Evolutionary conservation across 2,797 vertebrate species (phyloP).

Genomic region (Meriones psammophilus): DNA sequence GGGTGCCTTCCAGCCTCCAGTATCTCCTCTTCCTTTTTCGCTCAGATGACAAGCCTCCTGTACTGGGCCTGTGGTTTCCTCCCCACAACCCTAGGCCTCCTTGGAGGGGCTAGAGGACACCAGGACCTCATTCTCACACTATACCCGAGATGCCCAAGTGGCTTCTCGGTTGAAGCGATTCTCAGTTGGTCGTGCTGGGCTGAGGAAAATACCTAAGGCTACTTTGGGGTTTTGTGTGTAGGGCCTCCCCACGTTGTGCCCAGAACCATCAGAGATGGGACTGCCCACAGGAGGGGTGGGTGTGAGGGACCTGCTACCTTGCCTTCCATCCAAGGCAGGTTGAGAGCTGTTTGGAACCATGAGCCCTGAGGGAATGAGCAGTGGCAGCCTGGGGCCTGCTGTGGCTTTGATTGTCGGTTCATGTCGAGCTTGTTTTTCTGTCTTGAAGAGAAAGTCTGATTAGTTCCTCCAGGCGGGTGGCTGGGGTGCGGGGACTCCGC

Average conservation of each 20-base stretch:
- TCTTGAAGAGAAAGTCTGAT: slow-evolving; percentile 18
- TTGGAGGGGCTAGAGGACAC: not conserved
- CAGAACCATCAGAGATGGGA: not conserved
- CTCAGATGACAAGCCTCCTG: not conserved
- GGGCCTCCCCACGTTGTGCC: not conserved
- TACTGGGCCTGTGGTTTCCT: not conserved
- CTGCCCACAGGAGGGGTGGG: not conserved
- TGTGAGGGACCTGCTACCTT: not conserved
- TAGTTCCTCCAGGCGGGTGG: not conserved
- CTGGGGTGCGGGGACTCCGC: not conserved
- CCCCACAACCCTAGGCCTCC: not conserved
- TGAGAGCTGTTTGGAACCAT: accelerated
- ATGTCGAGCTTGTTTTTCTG: not conserved
- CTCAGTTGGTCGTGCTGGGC: not conserved
- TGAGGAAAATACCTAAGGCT: slow-evolving; percentile 51
- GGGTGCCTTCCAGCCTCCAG: not conserved
- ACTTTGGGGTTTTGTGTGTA: not conserved
- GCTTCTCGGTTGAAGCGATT: not conserved
- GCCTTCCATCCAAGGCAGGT: not conserved
- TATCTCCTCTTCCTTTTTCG: not conserved
- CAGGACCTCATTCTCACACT: not conserved
- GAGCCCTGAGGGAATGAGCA: not conserved
- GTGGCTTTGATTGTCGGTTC: slow-evolving; percentile 4
- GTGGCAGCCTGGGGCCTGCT: not conserved
- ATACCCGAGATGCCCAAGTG: not conserved